phyloP scores from a whole-genome alignment of 2,888 invertebrate genomes.

The Tribolium freemani region DNA sequence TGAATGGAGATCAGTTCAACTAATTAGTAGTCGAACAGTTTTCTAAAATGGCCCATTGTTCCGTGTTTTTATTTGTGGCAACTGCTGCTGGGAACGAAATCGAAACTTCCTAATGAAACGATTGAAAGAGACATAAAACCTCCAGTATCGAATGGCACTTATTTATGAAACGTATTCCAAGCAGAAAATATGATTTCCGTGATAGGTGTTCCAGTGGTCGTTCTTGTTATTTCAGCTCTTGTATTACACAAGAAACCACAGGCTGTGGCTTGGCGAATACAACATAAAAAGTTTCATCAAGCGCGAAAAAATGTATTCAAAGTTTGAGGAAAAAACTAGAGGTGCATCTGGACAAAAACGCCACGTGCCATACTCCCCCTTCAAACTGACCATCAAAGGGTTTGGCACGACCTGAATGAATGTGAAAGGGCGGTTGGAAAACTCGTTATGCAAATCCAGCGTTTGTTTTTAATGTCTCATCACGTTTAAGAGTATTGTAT shows the following conservation, averaged over 20 bases:
- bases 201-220: background rate
- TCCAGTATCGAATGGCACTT: conserved; percentile 19
- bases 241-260: conserved; percentile 15
- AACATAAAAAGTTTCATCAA: background rate
- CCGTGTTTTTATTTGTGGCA: background rate
- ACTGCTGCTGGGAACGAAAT: background rate
- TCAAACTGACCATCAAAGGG: conserved; percentile 29
- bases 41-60: no score
- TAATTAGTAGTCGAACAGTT: no score
- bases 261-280: background rate
- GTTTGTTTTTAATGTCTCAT: conserved; percentile 41
- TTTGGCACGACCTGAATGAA: conserved; percentile 2
- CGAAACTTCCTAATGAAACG: background rate
- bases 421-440: conserved; percentile 39
- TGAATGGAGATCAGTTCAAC: background rate
- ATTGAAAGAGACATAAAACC: conserved; percentile 1
- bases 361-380: conserved; percentile 8
- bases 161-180: conserved; percentile 10
- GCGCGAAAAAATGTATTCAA: background rate
- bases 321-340: background rate
- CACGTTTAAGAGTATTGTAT: conserved; percentile 32
- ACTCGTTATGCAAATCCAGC: conserved; percentile 43
- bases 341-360: background rate
- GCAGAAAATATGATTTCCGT: conserved; percentile 24
- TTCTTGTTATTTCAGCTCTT: conserved; percentile 8